Evolutionary conservation across 2,888 invertebrate species (phyloP), one percentile per base, ranked within the genome.

Genomic region (Chironomus tentans): DNA sequence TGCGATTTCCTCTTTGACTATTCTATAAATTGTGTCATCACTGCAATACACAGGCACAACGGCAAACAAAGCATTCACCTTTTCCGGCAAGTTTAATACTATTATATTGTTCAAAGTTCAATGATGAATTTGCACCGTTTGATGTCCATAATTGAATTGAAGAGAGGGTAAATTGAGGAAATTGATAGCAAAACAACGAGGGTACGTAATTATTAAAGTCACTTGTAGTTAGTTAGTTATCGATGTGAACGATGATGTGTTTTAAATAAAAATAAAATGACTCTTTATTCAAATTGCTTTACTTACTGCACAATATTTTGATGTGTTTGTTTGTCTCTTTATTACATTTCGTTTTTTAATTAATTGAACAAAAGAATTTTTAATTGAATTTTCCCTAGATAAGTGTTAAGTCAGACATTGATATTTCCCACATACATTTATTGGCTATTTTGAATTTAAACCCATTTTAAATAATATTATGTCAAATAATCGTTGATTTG

Each of bases 91-190:
- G 65, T 24, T 15, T 70, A 70, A 70, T 70, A 48, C 10, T 28
- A 70, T 70, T 70, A 70, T 21, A 21, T 38, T 71, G 71, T 24
- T 71, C 71, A 71, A 71, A 71, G 71, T 71, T 71, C 71, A 71
- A 56, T 71, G 28, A 71, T 56, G 50, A 56, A 24, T 50, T 56
- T 50, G 13, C 15, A 56, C 24, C 28, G 71, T 71, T 71, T 71
- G 71, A 71, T 71, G 71, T 56, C 24, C 22, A 71, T 71, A 71
- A 71, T 71, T 71, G 56, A 71, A 56, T 65, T 71, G 70, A 47
- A 70, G 15, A 70, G 12, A 46, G 28, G 56, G 13, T 56, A 56
- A 71, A 56, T 71, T 71, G 56, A 71, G 71, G 56, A 71, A 71
- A 71, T 71, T 71, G 71, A 71, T 56, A 46, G 71, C 56, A 56